Percentiles rank a stretch among this genome's conserved stretches.
Conservation (phyloP, 1,140 invertebrate genomes). For the Macrobrachium rosenbergii region DNA sequence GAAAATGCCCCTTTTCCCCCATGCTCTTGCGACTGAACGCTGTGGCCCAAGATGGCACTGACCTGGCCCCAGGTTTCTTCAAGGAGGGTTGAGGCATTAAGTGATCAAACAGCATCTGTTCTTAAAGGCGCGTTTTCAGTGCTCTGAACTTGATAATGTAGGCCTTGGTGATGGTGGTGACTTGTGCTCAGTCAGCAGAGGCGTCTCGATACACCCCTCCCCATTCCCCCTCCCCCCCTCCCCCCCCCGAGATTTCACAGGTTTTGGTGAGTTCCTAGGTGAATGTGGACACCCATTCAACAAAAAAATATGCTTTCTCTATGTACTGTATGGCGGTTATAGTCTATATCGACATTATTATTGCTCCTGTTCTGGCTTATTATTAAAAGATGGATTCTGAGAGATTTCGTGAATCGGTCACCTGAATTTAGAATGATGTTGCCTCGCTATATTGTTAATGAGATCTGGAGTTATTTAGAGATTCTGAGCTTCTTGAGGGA, state of each 20-base stretch:
- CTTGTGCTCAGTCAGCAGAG: constrained; percentile 10
- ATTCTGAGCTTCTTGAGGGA: not conserved
- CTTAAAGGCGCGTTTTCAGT: constrained; percentile 51
- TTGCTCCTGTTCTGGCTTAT: no score
- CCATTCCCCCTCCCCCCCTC: not conserved
- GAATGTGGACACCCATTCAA: constrained; percentile 35
- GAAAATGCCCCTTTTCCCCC: not conserved
- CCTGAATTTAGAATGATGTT: no score
- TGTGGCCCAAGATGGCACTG: constrained; percentile 42
- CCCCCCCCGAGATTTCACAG: constrained; percentile 40
- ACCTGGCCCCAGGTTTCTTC: constrained; percentile 37
- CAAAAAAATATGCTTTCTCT: not conserved
- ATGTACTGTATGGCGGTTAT: not conserved
- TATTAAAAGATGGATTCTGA: no score
- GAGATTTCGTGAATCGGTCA: not conserved
- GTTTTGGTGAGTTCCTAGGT: constrained; percentile 55
- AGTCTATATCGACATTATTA: no score
- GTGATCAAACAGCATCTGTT: constrained; percentile 37
- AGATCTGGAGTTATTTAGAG: no score
- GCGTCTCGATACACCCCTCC: constrained; percentile 15
- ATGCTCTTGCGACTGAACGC: constrained; percentile 24
- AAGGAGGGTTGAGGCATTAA: constrained; percentile 50
- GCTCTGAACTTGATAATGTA: not conserved
- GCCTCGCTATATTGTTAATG: no score
- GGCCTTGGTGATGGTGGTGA: constrained; percentile 1